Percentiles rank a stretch among this genome's conserved stretches.
These are phyloP conservation scores for Leptura quadrifasciata DNA, from an alignment of 2,888 invertebrate genomes.

Conservation along the genomic window DNA sequence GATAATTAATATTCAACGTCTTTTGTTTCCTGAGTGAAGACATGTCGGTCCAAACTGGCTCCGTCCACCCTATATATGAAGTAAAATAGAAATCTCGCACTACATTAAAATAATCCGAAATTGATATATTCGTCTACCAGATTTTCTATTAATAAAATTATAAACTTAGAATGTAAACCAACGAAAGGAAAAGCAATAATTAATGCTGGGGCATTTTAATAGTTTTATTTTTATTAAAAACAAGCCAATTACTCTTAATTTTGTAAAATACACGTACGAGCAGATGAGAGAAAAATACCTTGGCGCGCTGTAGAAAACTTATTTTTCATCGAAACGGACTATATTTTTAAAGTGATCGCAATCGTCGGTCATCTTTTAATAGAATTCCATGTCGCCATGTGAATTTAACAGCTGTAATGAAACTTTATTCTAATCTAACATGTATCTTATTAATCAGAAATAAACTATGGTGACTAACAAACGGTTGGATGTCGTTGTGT, in stretches of 20 bases:
- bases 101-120: not conserved
- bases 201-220: not conserved
- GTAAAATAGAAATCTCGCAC: not conserved
- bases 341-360: constrained; percentile 28
- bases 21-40: no score
- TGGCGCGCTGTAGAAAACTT: constrained; percentile 13
- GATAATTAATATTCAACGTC: no score
- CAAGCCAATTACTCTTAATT: constrained; percentile 3
- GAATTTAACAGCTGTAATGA: constrained; percentile 28
- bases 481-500: not conserved
- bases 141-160: constrained; percentile 11
- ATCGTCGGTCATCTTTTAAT: constrained; percentile 33
- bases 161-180: not conserved
- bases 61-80: not conserved
- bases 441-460: constrained; percentile 14
- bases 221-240: constrained; percentile 19
- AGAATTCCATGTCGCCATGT: constrained; percentile 31
- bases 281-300: constrained; percentile 11
- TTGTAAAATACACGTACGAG: constrained; percentile 8
- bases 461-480: constrained; percentile 8
- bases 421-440: not conserved
- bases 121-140: not conserved
- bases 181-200: not conserved
- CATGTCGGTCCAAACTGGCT: no score
- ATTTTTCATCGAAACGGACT: constrained; percentile 25